phyloP scores from a whole-genome alignment of 1,140 invertebrate species.

The Heliconius eleuchia region DNA sequence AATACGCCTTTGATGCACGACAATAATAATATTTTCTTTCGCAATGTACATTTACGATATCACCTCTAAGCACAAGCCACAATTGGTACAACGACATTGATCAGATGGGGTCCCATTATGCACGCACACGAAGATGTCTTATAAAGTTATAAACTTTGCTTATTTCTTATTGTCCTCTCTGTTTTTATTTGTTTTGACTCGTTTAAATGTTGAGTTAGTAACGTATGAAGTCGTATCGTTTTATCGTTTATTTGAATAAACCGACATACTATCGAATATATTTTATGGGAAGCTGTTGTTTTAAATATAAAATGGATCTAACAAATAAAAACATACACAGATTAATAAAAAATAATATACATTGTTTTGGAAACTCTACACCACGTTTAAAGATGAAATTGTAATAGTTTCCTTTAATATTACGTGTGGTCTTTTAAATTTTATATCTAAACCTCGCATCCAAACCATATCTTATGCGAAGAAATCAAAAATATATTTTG shows the following conservation, averaged over 20 bases:
- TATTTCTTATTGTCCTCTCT: slow-evolving; percentile 57
- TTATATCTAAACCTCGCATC: slow-evolving; percentile 13
- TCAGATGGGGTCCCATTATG: slow-evolving; percentile 63
- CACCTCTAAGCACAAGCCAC: slow-evolving; percentile 52
- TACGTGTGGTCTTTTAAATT: slow-evolving; percentile 54
- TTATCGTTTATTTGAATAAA: slow-evolving; percentile 53
- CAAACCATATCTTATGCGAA: background rate
- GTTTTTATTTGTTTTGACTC: slow-evolving; percentile 59
- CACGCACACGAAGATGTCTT: slow-evolving; percentile 58
- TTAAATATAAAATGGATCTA: background rate
- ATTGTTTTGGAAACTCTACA: slow-evolving; percentile 10
- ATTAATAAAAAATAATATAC: slow-evolving; percentile 4
- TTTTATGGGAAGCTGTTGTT: slow-evolving; percentile 29
- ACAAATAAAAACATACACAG: background rate
- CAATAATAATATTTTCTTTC: slow-evolving; percentile 71
- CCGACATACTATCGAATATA: slow-evolving; percentile 32
- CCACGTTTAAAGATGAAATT: background rate
- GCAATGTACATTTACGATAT: slow-evolving; percentile 67
- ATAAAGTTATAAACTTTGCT: slow-evolving; percentile 68
- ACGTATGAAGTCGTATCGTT: slow-evolving; percentile 43
- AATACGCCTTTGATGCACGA: slow-evolving; percentile 49
- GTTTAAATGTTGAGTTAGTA: slow-evolving; percentile 54
- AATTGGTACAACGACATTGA: slow-evolving; percentile 68
- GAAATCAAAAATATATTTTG: background rate
- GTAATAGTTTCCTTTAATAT: slow-evolving; percentile 11